Conservation (phyloP, 2,113 vertebrate genomes). For the Saguinus midas region DNA sequence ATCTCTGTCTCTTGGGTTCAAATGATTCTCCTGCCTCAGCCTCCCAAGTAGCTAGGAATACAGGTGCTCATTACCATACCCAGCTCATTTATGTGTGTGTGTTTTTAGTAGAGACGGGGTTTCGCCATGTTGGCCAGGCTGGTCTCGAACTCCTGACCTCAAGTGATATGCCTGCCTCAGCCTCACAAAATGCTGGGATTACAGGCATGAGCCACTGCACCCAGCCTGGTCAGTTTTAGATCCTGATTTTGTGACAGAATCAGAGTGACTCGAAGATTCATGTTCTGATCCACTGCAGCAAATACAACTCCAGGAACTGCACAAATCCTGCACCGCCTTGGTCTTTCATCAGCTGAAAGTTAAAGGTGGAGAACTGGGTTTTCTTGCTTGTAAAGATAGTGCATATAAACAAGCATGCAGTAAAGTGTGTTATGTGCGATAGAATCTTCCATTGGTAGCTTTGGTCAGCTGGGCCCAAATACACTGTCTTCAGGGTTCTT, state of each 20-base stretch:
- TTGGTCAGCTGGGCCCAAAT: not conserved
- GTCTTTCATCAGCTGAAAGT: not conserved
- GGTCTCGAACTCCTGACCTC: not conserved
- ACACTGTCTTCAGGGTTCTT: not conserved
- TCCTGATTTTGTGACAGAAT: not conserved
- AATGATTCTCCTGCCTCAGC: no score
- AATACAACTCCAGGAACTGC: not conserved
- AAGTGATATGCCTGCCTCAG: not conserved
- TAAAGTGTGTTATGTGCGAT: fast-evolving
- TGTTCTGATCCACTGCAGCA: fast-evolving
- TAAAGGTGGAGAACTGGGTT: not conserved
- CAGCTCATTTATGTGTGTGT: no score
- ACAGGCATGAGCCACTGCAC: not conserved
- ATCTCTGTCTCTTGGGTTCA: no score
- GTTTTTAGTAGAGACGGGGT: no score
- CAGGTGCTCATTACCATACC: no score
- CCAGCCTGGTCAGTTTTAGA: not conserved
- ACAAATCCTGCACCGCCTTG: fast-evolving
- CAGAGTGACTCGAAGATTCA: not conserved
- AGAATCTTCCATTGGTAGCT: not conserved
- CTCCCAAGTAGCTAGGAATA: no score
- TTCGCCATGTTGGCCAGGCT: not conserved
- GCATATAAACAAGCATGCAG: not conserved
- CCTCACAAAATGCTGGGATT: not conserved
- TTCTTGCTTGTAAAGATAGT: not conserved